Percentiles rank a stretch among this genome's conserved stretches.
These are phyloP conservation scores for Nephrotoma guestfalica DNA, from an alignment of 2,888 invertebrate species.

Conservation along the genomic window DNA sequence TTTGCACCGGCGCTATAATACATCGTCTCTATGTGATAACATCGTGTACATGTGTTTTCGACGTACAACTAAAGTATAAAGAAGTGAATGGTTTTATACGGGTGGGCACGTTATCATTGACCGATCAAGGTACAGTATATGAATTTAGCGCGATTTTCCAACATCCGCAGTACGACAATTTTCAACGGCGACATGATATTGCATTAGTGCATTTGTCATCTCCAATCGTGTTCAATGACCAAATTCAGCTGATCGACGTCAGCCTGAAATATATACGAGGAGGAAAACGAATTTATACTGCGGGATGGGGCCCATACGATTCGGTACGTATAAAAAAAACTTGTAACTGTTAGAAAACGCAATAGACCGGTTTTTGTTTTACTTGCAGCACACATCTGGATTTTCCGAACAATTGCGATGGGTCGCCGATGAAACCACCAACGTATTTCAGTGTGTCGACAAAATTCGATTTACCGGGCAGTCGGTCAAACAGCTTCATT, in stretches of 20 bases:
- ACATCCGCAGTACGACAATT: neutral
- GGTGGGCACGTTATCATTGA: neutral
- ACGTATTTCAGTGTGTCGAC: neutral
- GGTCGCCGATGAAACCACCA: neutral
- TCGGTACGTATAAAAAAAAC: neutral
- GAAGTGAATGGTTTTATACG: neutral
- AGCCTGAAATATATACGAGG: neutral
- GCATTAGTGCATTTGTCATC: neutral
- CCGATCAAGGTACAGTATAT: neutral
- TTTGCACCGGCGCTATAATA: neutral
- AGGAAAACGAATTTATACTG: neutral
- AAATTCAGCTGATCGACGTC: neutral
- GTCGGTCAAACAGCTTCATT: neutral
- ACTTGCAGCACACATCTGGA: neutral
- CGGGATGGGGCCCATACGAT: neutral
- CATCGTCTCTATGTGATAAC: neutral
- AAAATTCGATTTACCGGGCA: neutral
- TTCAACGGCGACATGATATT: neutral
- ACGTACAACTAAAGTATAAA: neutral
- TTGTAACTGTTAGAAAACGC: neutral
- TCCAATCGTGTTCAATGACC: neutral
- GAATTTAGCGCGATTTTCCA: neutral
- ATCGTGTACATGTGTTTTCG: neutral
- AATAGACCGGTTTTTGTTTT: neutral
- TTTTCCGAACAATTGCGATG: neutral